Evolutionary conservation across 2,888 invertebrate species (phyloP).

Genomic region (Antitype chi): DNA sequence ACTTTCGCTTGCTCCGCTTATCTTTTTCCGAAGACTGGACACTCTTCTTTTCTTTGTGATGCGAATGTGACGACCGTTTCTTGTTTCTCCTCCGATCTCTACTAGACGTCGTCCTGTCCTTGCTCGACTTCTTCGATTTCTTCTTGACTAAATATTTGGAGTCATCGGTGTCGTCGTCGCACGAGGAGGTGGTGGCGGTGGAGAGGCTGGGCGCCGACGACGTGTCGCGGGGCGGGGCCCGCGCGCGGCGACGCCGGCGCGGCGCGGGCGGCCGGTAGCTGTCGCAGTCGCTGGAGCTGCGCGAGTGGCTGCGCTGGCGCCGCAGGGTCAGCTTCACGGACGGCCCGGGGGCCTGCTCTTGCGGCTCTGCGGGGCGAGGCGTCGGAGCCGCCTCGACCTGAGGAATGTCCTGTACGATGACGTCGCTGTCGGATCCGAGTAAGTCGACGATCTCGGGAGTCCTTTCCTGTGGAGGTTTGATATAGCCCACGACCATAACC

Average conservation of each 20-base stretch:
- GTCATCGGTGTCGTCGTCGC: conserved; percentile 52
- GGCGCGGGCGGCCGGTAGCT: conserved; percentile 69
- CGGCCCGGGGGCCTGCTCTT: conserved; percentile 62
- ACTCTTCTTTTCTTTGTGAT: conserved; percentile 64
- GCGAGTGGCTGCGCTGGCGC: conserved; percentile 61
- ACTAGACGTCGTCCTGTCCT: conserved; percentile 51
- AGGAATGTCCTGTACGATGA: conserved; percentile 80
- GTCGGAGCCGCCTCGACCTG: conserved; percentile 64
- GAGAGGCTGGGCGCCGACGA: conserved; percentile 23
- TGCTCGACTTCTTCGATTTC: conserved; percentile 67
- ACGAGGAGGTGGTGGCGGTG: conserved; percentile 46
- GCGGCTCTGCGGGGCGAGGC: conserved; percentile 48
- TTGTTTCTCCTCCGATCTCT: conserved; percentile 69
- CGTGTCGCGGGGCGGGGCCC: conserved; percentile 35
- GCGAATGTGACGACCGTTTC: conserved; percentile 67
- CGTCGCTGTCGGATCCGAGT: conserved; percentile 90
- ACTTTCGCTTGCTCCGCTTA: conserved; percentile 75
- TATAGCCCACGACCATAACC: conserved; percentile 92
- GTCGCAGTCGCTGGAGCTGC: conserved; percentile 70
- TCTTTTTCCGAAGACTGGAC: conserved; percentile 61
- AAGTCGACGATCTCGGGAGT: conserved; percentile 92
- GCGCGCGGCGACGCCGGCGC: conserved; percentile 63
- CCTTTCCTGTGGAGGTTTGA: conserved; percentile 92
- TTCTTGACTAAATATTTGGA: conserved; percentile 64
- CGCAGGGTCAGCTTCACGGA: conserved; percentile 78